Evolutionary conservation across 2,888 invertebrate genomes (phyloP).

Genomic region (Campoplex nolae): DNA sequence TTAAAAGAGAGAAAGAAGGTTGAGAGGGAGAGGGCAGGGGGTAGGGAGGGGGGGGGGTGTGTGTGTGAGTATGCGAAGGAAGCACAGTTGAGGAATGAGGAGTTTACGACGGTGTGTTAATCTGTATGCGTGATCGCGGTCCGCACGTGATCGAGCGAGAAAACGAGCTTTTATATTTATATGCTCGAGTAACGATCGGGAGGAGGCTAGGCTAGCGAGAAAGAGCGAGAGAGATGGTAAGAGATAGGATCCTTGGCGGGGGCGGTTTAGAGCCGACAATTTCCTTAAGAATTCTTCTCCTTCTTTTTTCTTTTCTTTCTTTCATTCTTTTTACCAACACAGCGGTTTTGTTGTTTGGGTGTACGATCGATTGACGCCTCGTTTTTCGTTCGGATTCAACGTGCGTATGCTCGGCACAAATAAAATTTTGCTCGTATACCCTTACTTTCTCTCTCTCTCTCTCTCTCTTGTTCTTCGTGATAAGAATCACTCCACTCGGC

Average conservation of each 20-base stretch:
- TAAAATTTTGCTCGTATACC: background rate
- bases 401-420: background rate
- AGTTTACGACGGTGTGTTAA: slow-evolving; percentile 42
- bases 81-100: background rate
- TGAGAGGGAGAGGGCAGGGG: background rate
- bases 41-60: background rate
- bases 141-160: slow-evolving; percentile 57
- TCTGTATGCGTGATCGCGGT: slow-evolving; percentile 54
- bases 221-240: slow-evolving; percentile 8
- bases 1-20: background rate
- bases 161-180: slow-evolving; percentile 46
- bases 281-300: slow-evolving; percentile 30
- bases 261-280: slow-evolving; percentile 43
- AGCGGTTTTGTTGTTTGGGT: slow-evolving; percentile 18
- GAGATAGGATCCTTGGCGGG: background rate
- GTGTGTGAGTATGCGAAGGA: slow-evolving; percentile 4
- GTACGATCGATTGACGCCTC: slow-evolving; percentile 37
- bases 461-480: background rate
- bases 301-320: too few species aligned
- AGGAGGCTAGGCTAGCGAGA: slow-evolving; percentile 39
- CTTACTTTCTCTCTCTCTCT: background rate
- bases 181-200: slow-evolving; percentile 64
- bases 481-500: background rate
- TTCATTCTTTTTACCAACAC: background rate
- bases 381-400: background rate